Evolutionary conservation across 2,888 invertebrate genomes (phyloP).

Genomic region (Eumacrocentrus americanus): DNA sequence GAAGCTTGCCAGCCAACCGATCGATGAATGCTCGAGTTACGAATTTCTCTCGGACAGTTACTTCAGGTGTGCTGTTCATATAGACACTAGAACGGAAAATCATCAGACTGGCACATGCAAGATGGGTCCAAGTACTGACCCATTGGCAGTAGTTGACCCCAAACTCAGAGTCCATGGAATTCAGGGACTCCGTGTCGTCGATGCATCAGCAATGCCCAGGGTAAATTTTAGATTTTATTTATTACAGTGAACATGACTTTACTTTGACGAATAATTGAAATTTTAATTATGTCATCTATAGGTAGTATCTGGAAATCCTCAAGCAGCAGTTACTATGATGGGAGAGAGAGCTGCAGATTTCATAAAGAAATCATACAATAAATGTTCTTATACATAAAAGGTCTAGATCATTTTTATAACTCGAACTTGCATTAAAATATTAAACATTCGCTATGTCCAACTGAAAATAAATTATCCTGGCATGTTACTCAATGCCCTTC

Average conservation of each 20-base stretch:
- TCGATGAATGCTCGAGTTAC: constrained; percentile 38
- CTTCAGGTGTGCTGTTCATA: constrained; percentile 74
- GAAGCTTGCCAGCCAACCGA: constrained; percentile 11
- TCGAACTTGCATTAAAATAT: too few relatives aligned
- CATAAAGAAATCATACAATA: constrained; percentile 50
- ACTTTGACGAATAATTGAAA: too few relatives aligned
- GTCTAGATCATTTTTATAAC: too few relatives aligned
- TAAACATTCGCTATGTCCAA: neutral
- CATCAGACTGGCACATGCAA: constrained; percentile 82
- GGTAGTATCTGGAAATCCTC: constrained; percentile 64
- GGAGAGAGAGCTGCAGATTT: constrained; percentile 67
- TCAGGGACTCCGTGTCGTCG: constrained; percentile 62
- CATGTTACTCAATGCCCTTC: too few relatives aligned
- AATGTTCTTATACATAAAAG: constrained; percentile 8
- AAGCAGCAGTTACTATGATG: constrained; percentile 66
- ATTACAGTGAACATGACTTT: too few relatives aligned
- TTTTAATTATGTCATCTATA: constrained; percentile 29
- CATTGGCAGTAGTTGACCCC: constrained; percentile 76
- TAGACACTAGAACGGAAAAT: constrained; percentile 78
- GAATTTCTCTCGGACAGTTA: constrained; percentile 66
- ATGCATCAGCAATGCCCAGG: constrained; percentile 68
- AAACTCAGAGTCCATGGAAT: constrained; percentile 70
- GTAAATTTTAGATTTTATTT: constrained; percentile 56
- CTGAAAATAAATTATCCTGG: too few relatives aligned
- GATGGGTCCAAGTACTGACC: constrained; percentile 76